Percentiles rank a stretch among this genome's conserved stretches.
Evolutionary conservation across 2,113 vertebrate genomes (phyloP).

Genomic region (Corythornis vintsioides): DNA sequence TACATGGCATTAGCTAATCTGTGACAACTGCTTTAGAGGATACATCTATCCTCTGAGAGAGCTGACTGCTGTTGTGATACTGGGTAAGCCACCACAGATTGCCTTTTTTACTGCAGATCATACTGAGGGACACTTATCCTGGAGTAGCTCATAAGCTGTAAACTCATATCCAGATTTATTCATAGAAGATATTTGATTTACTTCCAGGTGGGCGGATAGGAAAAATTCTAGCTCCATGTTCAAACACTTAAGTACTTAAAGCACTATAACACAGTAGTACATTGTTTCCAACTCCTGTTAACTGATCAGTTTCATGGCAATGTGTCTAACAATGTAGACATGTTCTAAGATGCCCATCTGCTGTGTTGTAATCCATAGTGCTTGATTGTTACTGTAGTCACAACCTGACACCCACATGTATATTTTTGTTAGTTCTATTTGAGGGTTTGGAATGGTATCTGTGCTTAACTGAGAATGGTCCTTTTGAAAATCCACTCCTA

Average conservation of each 20-base stretch:
- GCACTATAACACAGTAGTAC: neutral
- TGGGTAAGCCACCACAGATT: neutral
- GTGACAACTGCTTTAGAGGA: neutral
- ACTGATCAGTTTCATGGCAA: neutral
- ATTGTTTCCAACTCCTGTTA: neutral
- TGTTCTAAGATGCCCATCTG: neutral
- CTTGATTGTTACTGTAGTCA: neutral
- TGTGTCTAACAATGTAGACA: rapidly evolving
- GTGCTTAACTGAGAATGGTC: neutral
- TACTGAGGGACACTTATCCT: neutral
- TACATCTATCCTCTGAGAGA: neutral
- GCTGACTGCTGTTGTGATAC: neutral
- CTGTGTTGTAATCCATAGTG: neutral
- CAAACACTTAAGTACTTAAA: neutral
- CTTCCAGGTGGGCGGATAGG: neutral
- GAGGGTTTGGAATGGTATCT: neutral
- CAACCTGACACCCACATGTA: neutral
- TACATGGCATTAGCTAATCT: neutral
- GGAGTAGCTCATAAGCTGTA: neutral
- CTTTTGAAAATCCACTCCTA: neutral
- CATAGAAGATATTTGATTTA: neutral
- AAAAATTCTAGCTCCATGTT: neutral
- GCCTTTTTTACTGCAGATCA: neutral
- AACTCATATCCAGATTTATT: neutral
- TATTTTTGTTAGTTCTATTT: neutral